Conservation (phyloP, 2,797 vertebrate species). For the Acanthurus tractus region DNA sequence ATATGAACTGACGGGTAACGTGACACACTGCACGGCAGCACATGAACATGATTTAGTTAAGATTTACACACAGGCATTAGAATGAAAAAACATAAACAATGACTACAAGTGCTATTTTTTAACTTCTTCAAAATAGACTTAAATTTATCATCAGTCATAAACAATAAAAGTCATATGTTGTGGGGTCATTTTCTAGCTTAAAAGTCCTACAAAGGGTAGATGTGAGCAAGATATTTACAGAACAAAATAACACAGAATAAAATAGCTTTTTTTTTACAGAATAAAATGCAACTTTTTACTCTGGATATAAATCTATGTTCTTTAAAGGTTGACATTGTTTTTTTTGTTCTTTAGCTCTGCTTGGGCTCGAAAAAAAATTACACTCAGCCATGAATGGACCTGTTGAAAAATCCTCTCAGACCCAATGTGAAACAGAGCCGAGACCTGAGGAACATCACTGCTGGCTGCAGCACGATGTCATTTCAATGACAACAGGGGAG, state of each 20-base stretch:
- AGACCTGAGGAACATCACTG: not conserved
- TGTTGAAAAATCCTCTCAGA: not conserved
- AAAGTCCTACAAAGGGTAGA: not conserved
- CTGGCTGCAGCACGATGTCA: not conserved
- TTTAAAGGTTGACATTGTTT: not conserved
- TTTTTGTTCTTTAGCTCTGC: not conserved
- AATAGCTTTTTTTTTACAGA: too few relatives aligned
- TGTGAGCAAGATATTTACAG: not conserved
- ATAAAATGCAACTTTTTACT: too few relatives aligned
- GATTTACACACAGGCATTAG: not conserved
- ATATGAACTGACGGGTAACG: not conserved
- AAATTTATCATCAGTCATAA: not conserved
- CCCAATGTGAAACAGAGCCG: not conserved
- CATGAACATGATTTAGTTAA: not conserved
- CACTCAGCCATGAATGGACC: too few relatives aligned
- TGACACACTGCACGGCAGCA: not conserved
- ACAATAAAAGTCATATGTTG: not conserved
- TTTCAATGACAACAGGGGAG: not conserved
- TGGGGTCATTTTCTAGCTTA: not conserved
- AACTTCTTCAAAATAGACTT: not conserved
- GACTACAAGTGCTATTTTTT: too few relatives aligned
- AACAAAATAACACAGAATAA: too few relatives aligned
- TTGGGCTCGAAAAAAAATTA: too few relatives aligned
- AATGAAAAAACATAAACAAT: not conserved
- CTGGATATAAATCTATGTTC: not conserved